Evolutionary conservation across 2,888 invertebrate species (phyloP), one percentile per base, ranked within the genome.

Genomic region (Pseudococcus jackbeardsleyi): DNA sequence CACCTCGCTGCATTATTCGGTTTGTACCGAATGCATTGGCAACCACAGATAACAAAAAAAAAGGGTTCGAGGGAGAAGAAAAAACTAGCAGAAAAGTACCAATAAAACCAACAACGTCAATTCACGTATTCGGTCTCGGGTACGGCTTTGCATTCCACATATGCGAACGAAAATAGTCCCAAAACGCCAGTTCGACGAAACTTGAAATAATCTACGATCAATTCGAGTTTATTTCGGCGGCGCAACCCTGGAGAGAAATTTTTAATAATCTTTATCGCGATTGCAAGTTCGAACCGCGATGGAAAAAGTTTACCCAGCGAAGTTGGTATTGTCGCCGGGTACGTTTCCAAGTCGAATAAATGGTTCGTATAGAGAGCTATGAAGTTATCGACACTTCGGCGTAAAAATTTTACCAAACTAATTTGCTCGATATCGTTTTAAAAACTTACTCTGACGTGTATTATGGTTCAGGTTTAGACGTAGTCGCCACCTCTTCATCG

Each of bases 361-460:
- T 42, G 79, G 19, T 79, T n/a, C 19, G 59, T 72, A 72, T 12
- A 68, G 22, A 0, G 12, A 19, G 59, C 59, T 72, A 72, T 72
- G 68, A 72, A 72, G 79, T 79, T 79, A 39, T 79, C 42, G 79
- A 39, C 39, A 79, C 79, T 39, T 42, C n/a, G 79, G 42, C 79
- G 79, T 33, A 42, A 79, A 79, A 79, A 79, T 79, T 79, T 79
- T 5, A 79, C 42, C 39, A 42, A 79, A 79, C 79, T 79, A 79
- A 79, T 79, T 79, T 79, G 79, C 79, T 79, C 79, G 79, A 79
- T 79, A 79, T 79, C 79, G 79, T 42, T 79, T 79, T 42, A 42
- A 79, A 79, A 79, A 79, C 79, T 42, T 79, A 42, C 26, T n/a
- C 79, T 11, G 79, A 79, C 79, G 79, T 79, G 15, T 72, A 79